These are phyloP conservation scores for Bolborhynchus lineola DNA, from an alignment of 2,113 vertebrate species.

Conservation along the genomic window DNA sequence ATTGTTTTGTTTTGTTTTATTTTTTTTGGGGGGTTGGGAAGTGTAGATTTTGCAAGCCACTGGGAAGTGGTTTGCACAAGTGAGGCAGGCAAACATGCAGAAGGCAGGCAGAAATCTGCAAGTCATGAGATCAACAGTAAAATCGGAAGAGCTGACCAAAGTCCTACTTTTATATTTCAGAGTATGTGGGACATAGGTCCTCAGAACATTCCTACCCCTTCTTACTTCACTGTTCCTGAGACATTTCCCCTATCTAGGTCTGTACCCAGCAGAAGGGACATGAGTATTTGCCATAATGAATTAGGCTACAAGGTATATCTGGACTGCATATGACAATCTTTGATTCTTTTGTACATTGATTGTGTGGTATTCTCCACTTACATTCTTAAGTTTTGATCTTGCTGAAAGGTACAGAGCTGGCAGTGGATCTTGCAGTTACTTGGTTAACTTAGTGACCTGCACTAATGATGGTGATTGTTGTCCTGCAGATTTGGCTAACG, in stretches of 20 bases:
- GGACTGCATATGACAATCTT: neutral
- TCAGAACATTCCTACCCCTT: neutral
- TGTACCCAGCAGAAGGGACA: neutral
- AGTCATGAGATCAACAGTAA: neutral
- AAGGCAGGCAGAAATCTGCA: neutral
- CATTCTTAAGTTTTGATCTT: accelerated
- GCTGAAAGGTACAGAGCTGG: neutral
- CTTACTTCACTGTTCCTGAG: neutral
- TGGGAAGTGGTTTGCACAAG: neutral
- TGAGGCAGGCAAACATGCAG: neutral
- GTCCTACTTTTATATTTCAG: neutral
- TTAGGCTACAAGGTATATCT: neutral
- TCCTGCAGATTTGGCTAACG: constrained; percentile 90
- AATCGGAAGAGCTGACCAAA: neutral
- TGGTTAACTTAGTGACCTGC: accelerated
- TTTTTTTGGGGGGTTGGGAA: neutral
- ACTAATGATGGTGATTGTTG: neutral
- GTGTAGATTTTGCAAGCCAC: neutral
- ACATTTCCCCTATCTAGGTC: neutral
- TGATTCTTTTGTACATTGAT: neutral
- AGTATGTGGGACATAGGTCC: neutral
- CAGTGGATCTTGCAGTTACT: neutral
- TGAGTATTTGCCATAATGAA: accelerated
- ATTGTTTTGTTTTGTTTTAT: too few relatives aligned
- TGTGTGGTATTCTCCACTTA: neutral